Conservation (phyloP, 1,140 invertebrate species). For the Cotesia typhae region DNA sequence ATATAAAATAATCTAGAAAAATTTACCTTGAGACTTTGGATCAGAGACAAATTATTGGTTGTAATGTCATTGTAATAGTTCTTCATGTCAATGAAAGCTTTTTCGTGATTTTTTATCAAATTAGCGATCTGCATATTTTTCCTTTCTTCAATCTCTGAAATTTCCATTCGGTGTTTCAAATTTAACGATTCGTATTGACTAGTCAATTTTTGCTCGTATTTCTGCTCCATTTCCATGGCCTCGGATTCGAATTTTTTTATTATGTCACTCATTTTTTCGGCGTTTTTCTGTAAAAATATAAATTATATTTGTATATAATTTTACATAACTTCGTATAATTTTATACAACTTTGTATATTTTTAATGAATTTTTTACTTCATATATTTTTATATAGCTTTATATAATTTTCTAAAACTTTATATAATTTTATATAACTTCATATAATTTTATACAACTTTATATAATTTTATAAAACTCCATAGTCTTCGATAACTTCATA, state of each 20-base stretch:
- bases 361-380: no score
- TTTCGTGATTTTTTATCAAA: slow-evolving; percentile 84
- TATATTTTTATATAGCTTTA: no score
- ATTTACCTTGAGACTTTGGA: slow-evolving; percentile 78
- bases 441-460: no score
- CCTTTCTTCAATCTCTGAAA: slow-evolving; percentile 87
- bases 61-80: slow-evolving; percentile 95
- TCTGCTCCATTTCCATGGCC: slow-evolving; percentile 79
- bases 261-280: slow-evolving; percentile 73
- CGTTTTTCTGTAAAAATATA: slow-evolving; percentile 44
- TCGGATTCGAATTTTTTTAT: slow-evolving; percentile 78
- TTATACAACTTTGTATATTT: no score
- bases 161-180: slow-evolving; percentile 78
- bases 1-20: background rate
- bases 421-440: no score
- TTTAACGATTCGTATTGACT: slow-evolving; percentile 78
- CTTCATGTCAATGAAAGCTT: slow-evolving; percentile 87
- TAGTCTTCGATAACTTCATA: no score
- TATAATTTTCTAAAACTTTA: no score
- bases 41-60: slow-evolving; percentile 86
- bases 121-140: slow-evolving; percentile 87
- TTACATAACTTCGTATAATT: no score
- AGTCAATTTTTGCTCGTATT: slow-evolving; percentile 82
- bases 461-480: no score
- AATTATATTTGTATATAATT: background rate